Conservation (phyloP, 2,888 invertebrate genomes). For the Thereva unica region DNA sequence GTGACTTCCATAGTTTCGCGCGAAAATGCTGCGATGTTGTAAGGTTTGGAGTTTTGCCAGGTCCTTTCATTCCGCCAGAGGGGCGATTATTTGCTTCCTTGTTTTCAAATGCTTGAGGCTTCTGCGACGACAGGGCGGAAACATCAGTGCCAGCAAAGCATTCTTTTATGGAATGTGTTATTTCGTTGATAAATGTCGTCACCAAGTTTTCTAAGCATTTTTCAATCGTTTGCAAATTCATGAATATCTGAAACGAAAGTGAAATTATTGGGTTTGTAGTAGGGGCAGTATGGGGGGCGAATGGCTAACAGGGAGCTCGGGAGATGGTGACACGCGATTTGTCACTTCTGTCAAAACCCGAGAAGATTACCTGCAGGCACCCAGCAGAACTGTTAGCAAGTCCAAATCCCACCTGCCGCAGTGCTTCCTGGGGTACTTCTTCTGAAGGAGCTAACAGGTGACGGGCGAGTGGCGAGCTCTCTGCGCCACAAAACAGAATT, state of each 20-base stretch:
- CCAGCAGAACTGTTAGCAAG: no score
- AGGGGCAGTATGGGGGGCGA: no score
- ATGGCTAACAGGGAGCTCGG: no score
- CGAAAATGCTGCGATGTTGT: slow-evolving; percentile 62
- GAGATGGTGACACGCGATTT: no score
- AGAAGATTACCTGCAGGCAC: no score
- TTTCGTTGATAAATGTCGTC: slow-evolving; percentile 54
- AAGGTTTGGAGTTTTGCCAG: slow-evolving; percentile 62
- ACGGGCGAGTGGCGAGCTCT: no score
- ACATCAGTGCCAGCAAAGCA: slow-evolving; percentile 58
- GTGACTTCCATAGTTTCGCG: slow-evolving; percentile 79
- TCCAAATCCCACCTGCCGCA: no score
- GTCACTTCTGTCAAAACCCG: no score
- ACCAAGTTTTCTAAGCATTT: slow-evolving; percentile 55
- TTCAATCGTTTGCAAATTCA: slow-evolving; percentile 55
- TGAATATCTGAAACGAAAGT: slow-evolving; percentile 52
- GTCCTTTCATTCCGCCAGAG: slow-evolving; percentile 56
- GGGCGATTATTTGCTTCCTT: slow-evolving; percentile 44
- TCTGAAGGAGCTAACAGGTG: no score
- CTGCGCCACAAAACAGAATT: no score
- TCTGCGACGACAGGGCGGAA: slow-evolving; percentile 61
- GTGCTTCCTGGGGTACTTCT: no score
- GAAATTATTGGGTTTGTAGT: slow-evolving; percentile 58
- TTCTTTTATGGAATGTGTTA: slow-evolving; percentile 56
- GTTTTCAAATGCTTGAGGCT: slow-evolving; percentile 48